These are phyloP conservation scores for Phaedon cochleariae DNA, from an alignment of 2,888 invertebrate genomes.

Conservation along the genomic window DNA sequence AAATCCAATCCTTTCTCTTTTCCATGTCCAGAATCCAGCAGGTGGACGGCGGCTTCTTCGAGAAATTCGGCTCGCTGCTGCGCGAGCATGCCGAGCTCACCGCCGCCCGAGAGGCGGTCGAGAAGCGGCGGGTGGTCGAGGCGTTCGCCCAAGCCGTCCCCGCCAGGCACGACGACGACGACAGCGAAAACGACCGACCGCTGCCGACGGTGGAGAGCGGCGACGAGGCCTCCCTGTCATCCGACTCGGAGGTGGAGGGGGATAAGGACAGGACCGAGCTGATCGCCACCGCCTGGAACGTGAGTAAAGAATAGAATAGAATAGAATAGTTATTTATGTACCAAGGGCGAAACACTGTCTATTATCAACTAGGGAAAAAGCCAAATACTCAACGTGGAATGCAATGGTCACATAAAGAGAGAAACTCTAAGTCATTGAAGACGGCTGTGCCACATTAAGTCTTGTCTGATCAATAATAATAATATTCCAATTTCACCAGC, in stretches of 20 bases:
- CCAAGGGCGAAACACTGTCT: too few relatives aligned
- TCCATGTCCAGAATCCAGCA: conserved; percentile 82
- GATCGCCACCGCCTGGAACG: conserved; percentile 77
- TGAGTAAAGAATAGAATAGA: conserved; percentile 66
- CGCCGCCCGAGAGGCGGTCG: conserved; percentile 63
- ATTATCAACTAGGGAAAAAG: too few relatives aligned
- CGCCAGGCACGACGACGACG: conserved; percentile 39
- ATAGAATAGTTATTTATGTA: too few relatives aligned
- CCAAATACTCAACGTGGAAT: too few relatives aligned
- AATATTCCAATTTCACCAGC: too few relatives aligned
- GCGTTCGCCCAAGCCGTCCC: conserved; percentile 52
- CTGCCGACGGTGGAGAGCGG: conserved; percentile 49
- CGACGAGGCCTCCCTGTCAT: conserved; percentile 54
- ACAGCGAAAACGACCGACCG: conserved; percentile 38
- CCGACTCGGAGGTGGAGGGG: conserved; percentile 74
- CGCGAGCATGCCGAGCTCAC: conserved; percentile 71
- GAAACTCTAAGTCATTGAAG: too few relatives aligned
- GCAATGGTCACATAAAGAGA: too few relatives aligned
- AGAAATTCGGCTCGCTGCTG: conserved; percentile 80
- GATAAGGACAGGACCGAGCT: conserved; percentile 68
- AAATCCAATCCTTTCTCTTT: conserved; percentile 48
- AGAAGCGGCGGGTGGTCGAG: conserved; percentile 56
- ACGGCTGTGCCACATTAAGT: too few relatives aligned
- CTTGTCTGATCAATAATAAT: too few relatives aligned
- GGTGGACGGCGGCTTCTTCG: conserved; percentile 85